phyloP scores from a whole-genome alignment of 1,140 invertebrate species.

The Brachionus calyciflorus region DNA sequence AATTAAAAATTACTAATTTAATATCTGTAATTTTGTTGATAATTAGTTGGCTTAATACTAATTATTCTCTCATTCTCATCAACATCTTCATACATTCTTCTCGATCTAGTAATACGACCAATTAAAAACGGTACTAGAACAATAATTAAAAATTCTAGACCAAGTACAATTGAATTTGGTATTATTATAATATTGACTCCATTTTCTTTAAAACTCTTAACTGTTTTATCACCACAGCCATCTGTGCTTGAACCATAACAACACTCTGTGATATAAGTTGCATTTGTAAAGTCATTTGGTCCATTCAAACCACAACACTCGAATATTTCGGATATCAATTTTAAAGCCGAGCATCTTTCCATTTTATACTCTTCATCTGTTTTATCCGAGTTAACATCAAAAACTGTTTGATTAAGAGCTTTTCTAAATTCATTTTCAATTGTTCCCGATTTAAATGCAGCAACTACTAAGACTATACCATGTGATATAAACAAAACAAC shows the following conservation, averaged over 20 bases:
- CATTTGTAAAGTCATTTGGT: slow-evolving; percentile 28
- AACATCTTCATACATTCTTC: neutral
- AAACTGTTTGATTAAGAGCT: slow-evolving; percentile 12
- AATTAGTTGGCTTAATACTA: slow-evolving; percentile 35
- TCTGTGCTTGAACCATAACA: neutral
- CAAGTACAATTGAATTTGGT: slow-evolving; percentile 32
- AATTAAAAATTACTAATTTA: neutral
- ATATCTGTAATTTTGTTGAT: slow-evolving; percentile 31
- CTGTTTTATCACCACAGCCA: slow-evolving; percentile 36
- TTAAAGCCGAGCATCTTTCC: neutral
- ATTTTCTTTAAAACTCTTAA: neutral
- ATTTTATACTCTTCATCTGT: neutral
- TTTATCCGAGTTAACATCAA: slow-evolving; percentile 9
- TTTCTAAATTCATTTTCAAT: slow-evolving; percentile 37
- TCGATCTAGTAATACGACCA: slow-evolving; percentile 31
- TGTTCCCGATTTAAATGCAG: slow-evolving; percentile 10
- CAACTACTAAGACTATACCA: slow-evolving; percentile 15
- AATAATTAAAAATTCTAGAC: slow-evolving; percentile 36
- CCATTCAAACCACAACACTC: slow-evolving; percentile 38
- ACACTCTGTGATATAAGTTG: neutral
- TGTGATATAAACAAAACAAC: slow-evolving; percentile 22
- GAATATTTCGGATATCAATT: slow-evolving; percentile 32
- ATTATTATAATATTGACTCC: slow-evolving; percentile 32
- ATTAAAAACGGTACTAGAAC: slow-evolving; percentile 43
- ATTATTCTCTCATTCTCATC: slow-evolving; percentile 41